A percentile compares a stretch with the other conserved stretches of the same genome.
These are phyloP conservation scores for Drosophila ananassae DNA, from an alignment of 1,140 invertebrate species.

Conservation along the genomic window DNA sequence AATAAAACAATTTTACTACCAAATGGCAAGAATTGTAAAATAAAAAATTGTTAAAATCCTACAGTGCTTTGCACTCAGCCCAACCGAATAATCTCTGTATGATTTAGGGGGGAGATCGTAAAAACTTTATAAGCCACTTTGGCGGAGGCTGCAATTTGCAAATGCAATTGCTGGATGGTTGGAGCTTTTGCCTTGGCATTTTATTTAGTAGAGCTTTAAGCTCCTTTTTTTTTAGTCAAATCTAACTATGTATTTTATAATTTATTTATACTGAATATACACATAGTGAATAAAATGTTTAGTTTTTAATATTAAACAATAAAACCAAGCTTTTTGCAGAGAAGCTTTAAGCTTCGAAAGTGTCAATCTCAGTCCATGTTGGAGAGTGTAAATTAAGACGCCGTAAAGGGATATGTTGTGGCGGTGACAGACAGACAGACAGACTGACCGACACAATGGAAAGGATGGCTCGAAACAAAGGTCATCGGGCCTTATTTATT, in stretches of 20 bases:
- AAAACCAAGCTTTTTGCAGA: not conserved
- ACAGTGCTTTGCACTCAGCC: conserved; percentile 74
- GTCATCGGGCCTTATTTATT: conserved; percentile 37
- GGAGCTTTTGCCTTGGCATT: conserved; percentile 32
- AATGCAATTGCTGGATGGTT: conserved; percentile 23
- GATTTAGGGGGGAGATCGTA: conserved; percentile 40
- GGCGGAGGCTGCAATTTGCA: conserved; percentile 23
- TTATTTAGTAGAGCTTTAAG: conserved; percentile 3
- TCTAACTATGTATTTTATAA: not conserved
- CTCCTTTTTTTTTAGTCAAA: not conserved
- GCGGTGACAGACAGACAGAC: conserved; percentile 46
- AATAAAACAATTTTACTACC: conserved; percentile 62
- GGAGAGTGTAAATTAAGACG: conserved; percentile 42
- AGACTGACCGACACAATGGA: conserved; percentile 38
- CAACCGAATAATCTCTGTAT: conserved; percentile 59
- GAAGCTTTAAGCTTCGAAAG: conserved; percentile 39
- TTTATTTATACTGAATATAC: not conserved
- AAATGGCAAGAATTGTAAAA: conserved; percentile 55
- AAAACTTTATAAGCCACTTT: conserved; percentile 46
- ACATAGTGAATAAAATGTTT: conserved; percentile 1
- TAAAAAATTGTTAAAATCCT: conserved; percentile 33
- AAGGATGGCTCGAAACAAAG: conserved; percentile 55
- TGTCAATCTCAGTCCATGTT: not conserved
- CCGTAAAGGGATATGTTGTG: conserved; percentile 46
- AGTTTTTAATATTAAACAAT: not conserved